Evolutionary conservation across 2,797 vertebrate genomes (phyloP).

Genomic region (Sternotherus odoratus): DNA sequence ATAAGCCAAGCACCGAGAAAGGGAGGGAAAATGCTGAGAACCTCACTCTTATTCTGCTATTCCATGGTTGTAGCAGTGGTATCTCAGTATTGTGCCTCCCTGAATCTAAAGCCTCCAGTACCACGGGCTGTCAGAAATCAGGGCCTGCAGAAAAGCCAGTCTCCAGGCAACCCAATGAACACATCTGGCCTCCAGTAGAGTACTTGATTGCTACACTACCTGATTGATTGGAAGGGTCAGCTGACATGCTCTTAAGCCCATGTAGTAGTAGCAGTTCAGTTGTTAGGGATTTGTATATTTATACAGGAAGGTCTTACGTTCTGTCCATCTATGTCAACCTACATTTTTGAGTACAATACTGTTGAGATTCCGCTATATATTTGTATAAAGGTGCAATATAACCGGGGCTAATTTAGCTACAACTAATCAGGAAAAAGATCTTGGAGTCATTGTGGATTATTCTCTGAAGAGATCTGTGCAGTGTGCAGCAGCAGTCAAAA

Average conservation of each 20-base stretch:
- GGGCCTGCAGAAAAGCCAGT: not conserved
- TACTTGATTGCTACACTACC: not conserved
- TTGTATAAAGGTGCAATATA: no score
- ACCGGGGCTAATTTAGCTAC: no score
- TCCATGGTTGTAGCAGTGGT: no score
- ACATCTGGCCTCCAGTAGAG: not conserved
- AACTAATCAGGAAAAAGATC: no score
- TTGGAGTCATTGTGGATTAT: no score
- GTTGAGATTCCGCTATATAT: not conserved
- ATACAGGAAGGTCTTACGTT: not conserved
- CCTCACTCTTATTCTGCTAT: not conserved
- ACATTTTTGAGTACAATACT: not conserved
- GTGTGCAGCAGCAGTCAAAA: no score
- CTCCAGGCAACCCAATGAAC: not conserved
- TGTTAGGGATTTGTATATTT: not conserved
- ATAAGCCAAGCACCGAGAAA: not conserved
- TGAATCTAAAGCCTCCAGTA: no score
- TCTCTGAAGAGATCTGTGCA: no score
- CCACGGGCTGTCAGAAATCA: no score
- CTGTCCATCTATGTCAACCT: not conserved
- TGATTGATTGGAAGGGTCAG: not conserved
- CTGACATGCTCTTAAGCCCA: not conserved
- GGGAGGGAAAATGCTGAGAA: not conserved
- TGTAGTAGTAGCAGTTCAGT: not conserved
- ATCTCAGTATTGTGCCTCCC: no score